Conservation (phyloP, 1,140 invertebrate genomes). For the Schlechtendalia chinensis region DNA sequence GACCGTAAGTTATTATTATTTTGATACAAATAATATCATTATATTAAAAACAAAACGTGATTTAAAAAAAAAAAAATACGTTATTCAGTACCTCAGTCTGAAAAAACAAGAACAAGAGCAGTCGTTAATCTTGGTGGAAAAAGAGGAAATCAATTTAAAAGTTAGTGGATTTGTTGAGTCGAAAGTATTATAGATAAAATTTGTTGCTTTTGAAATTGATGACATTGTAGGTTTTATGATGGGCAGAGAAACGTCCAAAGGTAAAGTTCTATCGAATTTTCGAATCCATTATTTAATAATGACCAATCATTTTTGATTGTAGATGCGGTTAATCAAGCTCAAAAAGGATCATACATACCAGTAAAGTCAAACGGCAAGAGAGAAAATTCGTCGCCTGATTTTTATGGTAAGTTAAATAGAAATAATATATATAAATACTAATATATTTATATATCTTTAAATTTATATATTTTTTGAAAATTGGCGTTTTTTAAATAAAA, state of each 20-base stretch:
- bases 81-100: neutral
- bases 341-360: conserved; percentile 44
- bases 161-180: neutral
- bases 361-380: conserved; percentile 18
- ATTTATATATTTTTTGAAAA: too few relatives aligned
- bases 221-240: conserved; percentile 29
- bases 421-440: too few relatives aligned
- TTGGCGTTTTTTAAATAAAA: too few relatives aligned
- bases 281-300: neutral
- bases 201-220: neutral
- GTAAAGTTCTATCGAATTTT: neutral
- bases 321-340: neutral
- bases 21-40: neutral
- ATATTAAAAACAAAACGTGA: too few relatives aligned
- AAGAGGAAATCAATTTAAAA: conserved; percentile 49
- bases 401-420: neutral
- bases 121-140: neutral
- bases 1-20: conserved; percentile 1
- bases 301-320: neutral
- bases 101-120: neutral
- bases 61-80: neutral
- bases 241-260: conserved; percentile 18
- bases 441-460: too few relatives aligned
- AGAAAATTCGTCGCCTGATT: neutral
- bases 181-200: neutral